Base-by-base conservation (phyloP, 1,140 invertebrate species). In the Papilio xuthus region DNA sequence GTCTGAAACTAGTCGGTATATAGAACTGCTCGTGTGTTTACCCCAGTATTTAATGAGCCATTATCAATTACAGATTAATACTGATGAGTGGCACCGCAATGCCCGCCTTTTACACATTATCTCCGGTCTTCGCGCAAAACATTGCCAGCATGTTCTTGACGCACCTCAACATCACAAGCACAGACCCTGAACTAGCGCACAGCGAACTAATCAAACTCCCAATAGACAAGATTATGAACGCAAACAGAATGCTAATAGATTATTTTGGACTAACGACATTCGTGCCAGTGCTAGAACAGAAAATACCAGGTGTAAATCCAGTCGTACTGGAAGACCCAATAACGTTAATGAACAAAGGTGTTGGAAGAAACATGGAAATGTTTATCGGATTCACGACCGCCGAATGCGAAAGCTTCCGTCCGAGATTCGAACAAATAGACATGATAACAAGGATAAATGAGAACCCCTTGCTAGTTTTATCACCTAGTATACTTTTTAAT, bases 291-390 rank as follows among this genome's bases (percentile, higher is more conserved):
- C 87, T 93, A 0, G 92, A 93, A 78, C 79, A 84, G 1, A 37
- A 83, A 4, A 77, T 83, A 37, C 83, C 86, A 7, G 89, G 88
- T 20, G 84, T 93, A 1, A 88, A 80, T 1, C 83, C 82, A 18
- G 82, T 93, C 7, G 76, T 93, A 32, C 85, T 87, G n/a, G 84
- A 88, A 4, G 90, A 93, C n/a, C 90, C 92, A 2, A 88, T 90
- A 42, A 47, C 81, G 0, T 47, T 92, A 18, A 26, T 92, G n/a
- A 26, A 78, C 0, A 82, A 84, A 32, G 91, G 89, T 10, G 80
- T 80, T 18, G 90, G 89, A 13, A 87, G 85, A 47, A 75, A 89
- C 71, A 85, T 90, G 20, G 90, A 91, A 0, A 77, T 93, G 0
- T 63, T 93, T 8, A 81, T 93, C 1, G 92, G 92, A 1, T 91